Percentiles rank a stretch among this genome's conserved stretches.
These are phyloP conservation scores for Acanthosepion pharaonis DNA, from an alignment of 2,888 invertebrate species.

Conservation along the genomic window DNA sequence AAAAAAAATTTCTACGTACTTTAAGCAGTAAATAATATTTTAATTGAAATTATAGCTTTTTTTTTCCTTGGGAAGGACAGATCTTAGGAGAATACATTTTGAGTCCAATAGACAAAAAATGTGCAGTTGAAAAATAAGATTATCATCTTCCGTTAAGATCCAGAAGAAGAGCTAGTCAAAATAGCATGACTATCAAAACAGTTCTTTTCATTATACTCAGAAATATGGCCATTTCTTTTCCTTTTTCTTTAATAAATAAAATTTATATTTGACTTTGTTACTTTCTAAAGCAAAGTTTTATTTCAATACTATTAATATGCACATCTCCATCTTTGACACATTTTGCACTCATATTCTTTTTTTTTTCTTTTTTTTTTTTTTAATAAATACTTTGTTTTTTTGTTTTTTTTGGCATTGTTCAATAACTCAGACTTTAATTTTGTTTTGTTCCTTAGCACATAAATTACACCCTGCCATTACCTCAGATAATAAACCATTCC, in stretches of 20 bases:
- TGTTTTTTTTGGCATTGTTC: too few species aligned
- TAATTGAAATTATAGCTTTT: background rate
- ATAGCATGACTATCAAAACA: background rate
- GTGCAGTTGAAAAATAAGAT: background rate
- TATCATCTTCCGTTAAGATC: background rate
- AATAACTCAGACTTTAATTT: too few species aligned
- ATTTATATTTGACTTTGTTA: background rate
- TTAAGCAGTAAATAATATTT: background rate
- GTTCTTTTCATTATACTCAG: background rate
- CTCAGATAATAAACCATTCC: too few species aligned
- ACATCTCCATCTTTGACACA: background rate
- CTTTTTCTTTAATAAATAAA: background rate
- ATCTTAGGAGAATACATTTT: background rate
- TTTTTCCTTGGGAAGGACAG: background rate
- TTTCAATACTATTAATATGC: background rate
- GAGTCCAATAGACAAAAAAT: background rate
- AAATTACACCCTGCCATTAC: too few species aligned
- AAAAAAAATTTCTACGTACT: background rate
- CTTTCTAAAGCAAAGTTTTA: background rate
- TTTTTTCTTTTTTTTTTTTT: too few species aligned
- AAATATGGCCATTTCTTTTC: background rate
- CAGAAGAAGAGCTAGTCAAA: background rate
- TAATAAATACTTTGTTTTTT: too few species aligned
- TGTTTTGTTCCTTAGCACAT: too few species aligned
- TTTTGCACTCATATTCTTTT: too few species aligned